Conservation (phyloP, 2,888 invertebrate species). For the Neoaliturus tenellus region DNA sequence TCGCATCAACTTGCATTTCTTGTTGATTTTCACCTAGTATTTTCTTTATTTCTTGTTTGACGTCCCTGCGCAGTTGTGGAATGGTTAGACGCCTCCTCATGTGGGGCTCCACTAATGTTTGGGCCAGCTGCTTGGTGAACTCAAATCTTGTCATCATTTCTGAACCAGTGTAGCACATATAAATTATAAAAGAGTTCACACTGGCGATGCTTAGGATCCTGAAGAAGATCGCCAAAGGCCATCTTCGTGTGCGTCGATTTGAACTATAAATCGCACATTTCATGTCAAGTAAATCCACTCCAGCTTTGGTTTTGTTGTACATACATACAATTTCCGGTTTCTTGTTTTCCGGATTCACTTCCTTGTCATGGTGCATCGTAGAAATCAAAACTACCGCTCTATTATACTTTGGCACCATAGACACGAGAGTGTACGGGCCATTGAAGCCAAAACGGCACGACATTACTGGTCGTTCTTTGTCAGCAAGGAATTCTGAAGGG, state of each 20-base stretch:
- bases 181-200: conserved; percentile 42
- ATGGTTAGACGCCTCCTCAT: not conserved
- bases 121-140: conserved; percentile 12
- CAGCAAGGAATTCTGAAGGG: conserved; percentile 57
- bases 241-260: conserved; percentile 56
- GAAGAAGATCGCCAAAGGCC: conserved; percentile 60
- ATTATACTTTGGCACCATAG: conserved; percentile 58
- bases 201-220: conserved; percentile 51
- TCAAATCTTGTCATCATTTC: conserved; percentile 38
- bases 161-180: conserved; percentile 51
- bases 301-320: conserved; percentile 61
- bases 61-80: conserved; percentile 9
- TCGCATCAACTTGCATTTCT: not conserved
- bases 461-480: conserved; percentile 15
- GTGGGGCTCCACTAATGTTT: not conserved
- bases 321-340: conserved; percentile 61
- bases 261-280: conserved; percentile 60
- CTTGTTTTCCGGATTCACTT: conserved; percentile 23
- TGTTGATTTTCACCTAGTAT: conserved; percentile 1
- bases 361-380: conserved; percentile 60
- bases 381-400: conserved; percentile 60
- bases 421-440: conserved; percentile 56
- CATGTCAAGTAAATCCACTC: conserved; percentile 60
- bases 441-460: conserved; percentile 57
- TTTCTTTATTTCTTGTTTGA: conserved; percentile 15